Conservation (phyloP, 2,888 invertebrate species). For the Rotaria sp. region DNA sequence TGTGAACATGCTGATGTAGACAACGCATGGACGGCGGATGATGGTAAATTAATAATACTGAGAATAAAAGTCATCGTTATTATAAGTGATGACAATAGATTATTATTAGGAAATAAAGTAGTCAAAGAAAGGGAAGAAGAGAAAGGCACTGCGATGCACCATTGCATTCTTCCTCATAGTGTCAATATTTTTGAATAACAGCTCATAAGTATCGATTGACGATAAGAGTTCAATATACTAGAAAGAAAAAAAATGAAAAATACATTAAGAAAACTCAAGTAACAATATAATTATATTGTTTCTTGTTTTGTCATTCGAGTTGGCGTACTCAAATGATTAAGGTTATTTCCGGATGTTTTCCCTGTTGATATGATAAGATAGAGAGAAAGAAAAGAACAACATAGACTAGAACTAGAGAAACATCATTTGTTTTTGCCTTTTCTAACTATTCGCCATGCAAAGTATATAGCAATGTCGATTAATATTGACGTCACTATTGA, state of each 20-base stretch:
- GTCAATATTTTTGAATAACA: background rate
- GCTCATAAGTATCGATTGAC: background rate
- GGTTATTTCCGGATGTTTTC: background rate
- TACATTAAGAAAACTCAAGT: background rate
- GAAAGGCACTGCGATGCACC: conserved; percentile 11
- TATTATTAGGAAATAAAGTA: background rate
- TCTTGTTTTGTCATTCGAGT: background rate
- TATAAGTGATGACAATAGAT: background rate
- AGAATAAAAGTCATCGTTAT: background rate
- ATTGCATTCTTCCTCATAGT: conserved; percentile 31
- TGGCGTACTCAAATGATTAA: background rate
- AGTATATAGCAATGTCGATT: background rate
- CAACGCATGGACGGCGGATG: background rate
- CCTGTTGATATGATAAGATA: background rate
- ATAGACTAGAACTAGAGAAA: background rate
- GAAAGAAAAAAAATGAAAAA: background rate
- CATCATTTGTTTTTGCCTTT: background rate
- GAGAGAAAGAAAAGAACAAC: background rate
- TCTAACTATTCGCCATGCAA: background rate
- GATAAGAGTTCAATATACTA: background rate
- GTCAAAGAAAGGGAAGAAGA: background rate
- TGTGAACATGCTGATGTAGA: conserved; percentile 11
- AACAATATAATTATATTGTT: background rate
- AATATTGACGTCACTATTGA: background rate
- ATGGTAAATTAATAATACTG: background rate